Base-by-base conservation (phyloP, 2,113 vertebrate species). In the Cryptomyrus ogoouensis region DNA sequence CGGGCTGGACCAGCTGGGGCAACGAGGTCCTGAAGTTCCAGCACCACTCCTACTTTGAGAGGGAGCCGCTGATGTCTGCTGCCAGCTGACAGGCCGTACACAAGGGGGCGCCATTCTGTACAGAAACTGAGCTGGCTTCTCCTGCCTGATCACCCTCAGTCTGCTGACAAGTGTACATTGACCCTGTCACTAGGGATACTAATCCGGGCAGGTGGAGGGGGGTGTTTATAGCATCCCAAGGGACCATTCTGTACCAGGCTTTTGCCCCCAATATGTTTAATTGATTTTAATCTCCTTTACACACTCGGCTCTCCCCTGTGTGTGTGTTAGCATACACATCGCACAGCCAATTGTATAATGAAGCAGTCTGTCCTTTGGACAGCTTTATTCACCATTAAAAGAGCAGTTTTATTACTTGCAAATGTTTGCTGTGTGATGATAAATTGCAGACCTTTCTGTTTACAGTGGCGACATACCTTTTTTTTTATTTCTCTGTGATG, bases 1-100 rank as follows among this genome's bases (percentile, higher is more conserved):
- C 97, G 0, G 98, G 97, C 42, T 99, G 98, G 98, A 98, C 97
- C 90, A 98, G 98, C 92, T 99, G 98, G 98, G 98, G 98, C 91
- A 99, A 99, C 0, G 98, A 99, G 94, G 98, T 98, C 90, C 95
- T 99, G 89, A 98, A 98, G 94, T 99, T 98, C 91, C 98, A 99
- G 92, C 98, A 98, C 9, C 19, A 94, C 10, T 97, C 96, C 92
- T 99, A 98, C 91, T 96, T 95, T 91, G 94, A 92, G 62, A 24
- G 93, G 88, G 92, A 93, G 7, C 52, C 8, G 15, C 21, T 31
- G 7, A n/a, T 1, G 17, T n/a, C 80, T 5, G 39, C 85, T 2
- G 84, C 24, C 44, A 90, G 88, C 49, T 44, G 31, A 88, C 52
- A 66, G 89, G 70, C 70, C 13, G 70, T 6, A 62, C 84, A 47